Base-by-base conservation (phyloP, 1,140 invertebrate genomes). In the Diabrotica virgifera region DNA sequence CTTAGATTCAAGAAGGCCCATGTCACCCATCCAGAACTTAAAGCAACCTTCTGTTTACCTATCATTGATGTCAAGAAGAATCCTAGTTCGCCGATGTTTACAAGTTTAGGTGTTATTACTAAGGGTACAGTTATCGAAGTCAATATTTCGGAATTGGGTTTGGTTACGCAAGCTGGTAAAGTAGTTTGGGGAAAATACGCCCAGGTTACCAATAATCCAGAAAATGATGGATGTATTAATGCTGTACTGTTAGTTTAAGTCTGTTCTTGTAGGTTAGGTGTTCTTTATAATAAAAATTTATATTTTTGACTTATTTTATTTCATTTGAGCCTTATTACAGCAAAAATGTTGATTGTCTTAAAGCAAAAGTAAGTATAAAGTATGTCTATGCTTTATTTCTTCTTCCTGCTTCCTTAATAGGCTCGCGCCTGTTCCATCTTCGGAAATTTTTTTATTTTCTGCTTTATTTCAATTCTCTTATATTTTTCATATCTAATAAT, bases 161-260 rank as follows among this genome's bases (percentile, higher is more conserved):
- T 99, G 53, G 98, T 99, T 0, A 99, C 97, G 8, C 96, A 98
- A 80, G 92, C 93, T 40, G 98, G 98, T 63, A 99, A 99, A 89
- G 96, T 99, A 66, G 94, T 99, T 2, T 99, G 97, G 97, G 98
- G 97, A 69, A 99, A 99, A 86, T 99, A 98, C 83, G 98, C 98
- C 0, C 98, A 99, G 81, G 96, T 99, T 11, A 98, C 97, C 0
- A 99, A 99, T 80, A 96, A 99, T 83, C 98, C 98, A 6, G 98
- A 99, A 81, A 99, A 99, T 84, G 98, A 99, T 88, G 98, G 98
- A 36, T 99, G 97, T 79, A 98, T 99, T 55, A 99, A 99, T 89
- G 96, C 97, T 79, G 93, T 99, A 65, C 83, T 99, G 55, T 85
- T 99, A 76, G 93, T 99, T 70, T 99, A 89, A 90, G 70, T 61